A percentile compares a stretch with the other conserved stretches of the same genome.
These are phyloP conservation scores for Pollenia labialis DNA, from an alignment of 2,888 invertebrate genomes.

Conservation along the genomic window DNA sequence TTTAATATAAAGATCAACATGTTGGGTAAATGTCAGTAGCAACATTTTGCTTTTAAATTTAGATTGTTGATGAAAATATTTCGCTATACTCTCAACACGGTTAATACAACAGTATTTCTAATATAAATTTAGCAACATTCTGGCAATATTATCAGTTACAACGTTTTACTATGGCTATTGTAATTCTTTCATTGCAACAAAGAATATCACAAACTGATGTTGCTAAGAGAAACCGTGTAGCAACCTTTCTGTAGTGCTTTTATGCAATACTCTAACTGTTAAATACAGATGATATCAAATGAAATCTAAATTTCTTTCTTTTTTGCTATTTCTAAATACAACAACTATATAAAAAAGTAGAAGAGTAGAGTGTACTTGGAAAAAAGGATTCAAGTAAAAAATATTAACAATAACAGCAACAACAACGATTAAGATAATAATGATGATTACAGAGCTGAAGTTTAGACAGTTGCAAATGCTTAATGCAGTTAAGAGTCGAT, in stretches of 20 bases:
- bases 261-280: slow-evolving; percentile 43
- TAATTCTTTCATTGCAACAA: background rate
- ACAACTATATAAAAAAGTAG: slow-evolving; percentile 10
- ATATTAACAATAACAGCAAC: slow-evolving; percentile 24
- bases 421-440: slow-evolving; percentile 14
- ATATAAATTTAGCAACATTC: background rate
- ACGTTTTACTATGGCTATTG: background rate
- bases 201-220: background rate
- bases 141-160: background rate
- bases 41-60: too few species aligned
- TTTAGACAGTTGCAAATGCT: slow-evolving; percentile 40
- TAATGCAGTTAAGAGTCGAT: slow-evolving; percentile 36
- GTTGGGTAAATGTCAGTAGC: too few species aligned
- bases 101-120: too few species aligned
- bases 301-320: slow-evolving; percentile 60
- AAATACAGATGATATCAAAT: slow-evolving; percentile 68
- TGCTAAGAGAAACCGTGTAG: background rate
- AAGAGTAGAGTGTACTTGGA: slow-evolving; percentile 2
- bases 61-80: too few species aligned
- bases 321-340: slow-evolving; percentile 25
- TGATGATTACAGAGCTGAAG: slow-evolving; percentile 34
- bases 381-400: slow-evolving; percentile 42
- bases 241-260: background rate
- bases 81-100: too few species aligned
- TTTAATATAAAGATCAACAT: too few species aligned